Evolutionary conservation across 2,113 vertebrate species (phyloP).

Genomic region (Sorex araneus): DNA sequence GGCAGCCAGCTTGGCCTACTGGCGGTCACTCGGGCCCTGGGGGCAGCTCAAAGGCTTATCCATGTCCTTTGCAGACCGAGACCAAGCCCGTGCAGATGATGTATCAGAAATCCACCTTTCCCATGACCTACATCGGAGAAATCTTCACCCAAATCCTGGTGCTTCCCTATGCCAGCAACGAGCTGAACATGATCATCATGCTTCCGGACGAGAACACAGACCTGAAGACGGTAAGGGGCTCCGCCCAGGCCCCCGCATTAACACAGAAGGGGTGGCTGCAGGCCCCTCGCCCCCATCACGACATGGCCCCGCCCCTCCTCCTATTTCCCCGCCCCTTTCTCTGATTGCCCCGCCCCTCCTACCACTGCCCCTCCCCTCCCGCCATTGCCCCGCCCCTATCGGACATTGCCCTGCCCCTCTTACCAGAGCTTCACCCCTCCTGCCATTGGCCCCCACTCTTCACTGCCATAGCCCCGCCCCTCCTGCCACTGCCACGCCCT

Average conservation of each 20-base stretch:
- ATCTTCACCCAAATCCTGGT: conserved; percentile 90
- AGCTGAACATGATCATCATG: conserved; percentile 95
- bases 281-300: too few species aligned
- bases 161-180: conserved; percentile 92
- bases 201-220: conserved; percentile 90
- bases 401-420: too few species aligned
- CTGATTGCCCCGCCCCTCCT: too few species aligned
- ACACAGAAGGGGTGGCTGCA: accelerated
- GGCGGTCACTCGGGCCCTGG: too few species aligned
- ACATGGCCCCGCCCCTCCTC: background rate
- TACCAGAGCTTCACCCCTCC: too few species aligned
- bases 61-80: conserved; percentile 82
- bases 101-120: conserved; percentile 87
- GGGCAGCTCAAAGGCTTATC: background rate
- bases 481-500: too few species aligned
- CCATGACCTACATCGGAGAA: conserved; percentile 87
- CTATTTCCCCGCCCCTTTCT: background rate
- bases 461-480: too few species aligned
- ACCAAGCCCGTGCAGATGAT: conserved; percentile 94
- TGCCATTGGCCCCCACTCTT: too few species aligned
- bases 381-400: too few species aligned
- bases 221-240: background rate
- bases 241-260: accelerated
- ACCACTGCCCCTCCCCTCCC: too few species aligned
- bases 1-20: accelerated